Percentiles rank a stretch among this genome's conserved stretches.
Evolutionary conservation across 2,888 invertebrate species (phyloP).

Genomic region (Tetheella fluctuosa): DNA sequence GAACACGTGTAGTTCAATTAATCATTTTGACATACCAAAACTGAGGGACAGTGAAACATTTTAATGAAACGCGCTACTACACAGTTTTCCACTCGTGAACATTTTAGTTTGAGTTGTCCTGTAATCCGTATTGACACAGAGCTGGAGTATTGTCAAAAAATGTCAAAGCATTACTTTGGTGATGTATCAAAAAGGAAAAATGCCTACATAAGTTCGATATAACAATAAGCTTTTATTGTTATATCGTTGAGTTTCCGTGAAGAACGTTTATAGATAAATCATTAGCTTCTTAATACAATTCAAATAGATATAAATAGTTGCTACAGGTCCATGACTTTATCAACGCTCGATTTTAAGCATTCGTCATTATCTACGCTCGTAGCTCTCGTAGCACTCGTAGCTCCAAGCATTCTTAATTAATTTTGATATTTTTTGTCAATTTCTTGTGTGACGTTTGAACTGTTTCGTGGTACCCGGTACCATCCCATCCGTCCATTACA

Average conservation of each 20-base stretch:
- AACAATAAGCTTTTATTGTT: too few relatives aligned
- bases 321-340: too few relatives aligned
- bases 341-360: too few relatives aligned
- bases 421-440: neutral
- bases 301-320: too few relatives aligned
- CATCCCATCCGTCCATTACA: neutral
- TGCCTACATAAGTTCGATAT: too few relatives aligned
- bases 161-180: slow-evolving; percentile 45
- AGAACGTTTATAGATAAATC: too few relatives aligned
- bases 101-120: slow-evolving; percentile 50
- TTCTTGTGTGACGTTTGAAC: neutral
- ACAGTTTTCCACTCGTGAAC: slow-evolving; percentile 46
- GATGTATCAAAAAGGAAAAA: neutral
- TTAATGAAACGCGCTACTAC: slow-evolving; percentile 63
- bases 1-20: slow-evolving; percentile 11
- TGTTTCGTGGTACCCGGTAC: too few relatives aligned
- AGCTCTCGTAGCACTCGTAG: neutral
- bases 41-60: slow-evolving; percentile 39
- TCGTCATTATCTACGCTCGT: neutral
- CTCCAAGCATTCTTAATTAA: too few relatives aligned
- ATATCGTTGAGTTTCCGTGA: too few relatives aligned
- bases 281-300: too few relatives aligned
- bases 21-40: slow-evolving; percentile 8
- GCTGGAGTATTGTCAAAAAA: slow-evolving; percentile 25
- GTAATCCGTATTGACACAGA: slow-evolving; percentile 46